Conservation (phyloP, 2,888 invertebrate genomes). For the Notodonta dromedarius region DNA sequence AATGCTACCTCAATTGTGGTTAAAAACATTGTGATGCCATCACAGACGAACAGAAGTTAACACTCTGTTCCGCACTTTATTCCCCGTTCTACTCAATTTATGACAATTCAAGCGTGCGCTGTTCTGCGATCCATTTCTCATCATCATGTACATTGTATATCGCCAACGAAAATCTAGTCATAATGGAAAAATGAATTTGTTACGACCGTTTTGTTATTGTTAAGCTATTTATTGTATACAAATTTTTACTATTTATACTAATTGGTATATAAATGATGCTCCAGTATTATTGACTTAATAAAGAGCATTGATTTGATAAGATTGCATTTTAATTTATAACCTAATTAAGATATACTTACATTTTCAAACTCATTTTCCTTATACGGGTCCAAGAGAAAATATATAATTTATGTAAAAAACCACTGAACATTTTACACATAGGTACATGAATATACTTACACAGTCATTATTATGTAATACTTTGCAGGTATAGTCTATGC, state of each 20-base stretch:
- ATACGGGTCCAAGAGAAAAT: neutral
- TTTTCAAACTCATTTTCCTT: too few species aligned
- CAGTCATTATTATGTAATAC: too few species aligned
- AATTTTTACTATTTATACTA: conserved; percentile 72
- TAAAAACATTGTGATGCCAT: too few species aligned
- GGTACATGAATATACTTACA: too few species aligned
- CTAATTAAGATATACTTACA: too few species aligned
- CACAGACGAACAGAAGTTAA: too few species aligned
- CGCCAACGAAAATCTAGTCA: conserved; percentile 71
- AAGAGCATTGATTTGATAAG: conserved; percentile 65
- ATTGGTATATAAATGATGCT: conserved; percentile 66
- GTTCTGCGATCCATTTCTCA: conserved; percentile 22
- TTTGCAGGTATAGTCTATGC: too few species aligned
- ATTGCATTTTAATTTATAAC: conserved; percentile 38
- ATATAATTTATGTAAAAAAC: neutral
- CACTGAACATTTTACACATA: too few species aligned
- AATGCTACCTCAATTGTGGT: too few species aligned
- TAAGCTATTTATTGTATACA: conserved; percentile 78
- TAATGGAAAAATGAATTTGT: conserved; percentile 46
- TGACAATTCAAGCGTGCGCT: conserved; percentile 29
- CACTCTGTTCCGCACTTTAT: neutral
- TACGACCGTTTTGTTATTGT: conserved; percentile 63
- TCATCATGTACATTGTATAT: conserved; percentile 35
- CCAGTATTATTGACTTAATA: conserved; percentile 76
- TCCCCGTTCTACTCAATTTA: conserved; percentile 1